These are phyloP conservation scores for Orbicella faveolata DNA, from an alignment of 64 coral and sea anemone species.

Conservation along the genomic window DNA sequence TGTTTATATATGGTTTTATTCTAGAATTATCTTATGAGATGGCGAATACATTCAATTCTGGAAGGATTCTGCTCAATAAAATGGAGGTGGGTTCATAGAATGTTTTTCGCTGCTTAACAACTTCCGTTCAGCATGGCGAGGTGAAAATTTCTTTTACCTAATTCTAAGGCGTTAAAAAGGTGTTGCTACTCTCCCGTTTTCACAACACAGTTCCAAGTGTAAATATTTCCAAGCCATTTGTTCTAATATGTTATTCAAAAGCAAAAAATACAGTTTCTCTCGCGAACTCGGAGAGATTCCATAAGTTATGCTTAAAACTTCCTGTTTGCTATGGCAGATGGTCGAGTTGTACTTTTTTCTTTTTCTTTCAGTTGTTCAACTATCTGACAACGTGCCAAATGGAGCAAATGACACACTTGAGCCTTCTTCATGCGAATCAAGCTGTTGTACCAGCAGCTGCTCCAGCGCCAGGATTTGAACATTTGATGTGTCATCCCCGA, in stretches of 20 bases:
- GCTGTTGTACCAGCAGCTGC: conserved; percentile 1
- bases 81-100: background rate
- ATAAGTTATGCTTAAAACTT: background rate
- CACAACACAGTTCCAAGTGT: background rate
- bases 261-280: background rate
- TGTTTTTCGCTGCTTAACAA: background rate
- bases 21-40: background rate
- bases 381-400: background rate
- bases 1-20: background rate
- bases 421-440: conserved; percentile 14
- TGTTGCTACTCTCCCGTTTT: background rate
- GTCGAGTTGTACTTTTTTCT: background rate
- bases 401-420: background rate
- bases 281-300: background rate
- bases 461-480: conserved; percentile 14
- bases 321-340: background rate
- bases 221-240: background rate
- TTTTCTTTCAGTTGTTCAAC: conserved; percentile 21
- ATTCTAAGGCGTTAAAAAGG: background rate
- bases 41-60: conserved; percentile 1
- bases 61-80: conserved; percentile 2
- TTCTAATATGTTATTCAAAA: background rate
- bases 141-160: background rate
- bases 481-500: background rate
- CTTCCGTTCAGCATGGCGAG: background rate